Evolutionary conservation across 2,888 invertebrate species (phyloP).

Genomic region (Perizoma flavofasciatum): DNA sequence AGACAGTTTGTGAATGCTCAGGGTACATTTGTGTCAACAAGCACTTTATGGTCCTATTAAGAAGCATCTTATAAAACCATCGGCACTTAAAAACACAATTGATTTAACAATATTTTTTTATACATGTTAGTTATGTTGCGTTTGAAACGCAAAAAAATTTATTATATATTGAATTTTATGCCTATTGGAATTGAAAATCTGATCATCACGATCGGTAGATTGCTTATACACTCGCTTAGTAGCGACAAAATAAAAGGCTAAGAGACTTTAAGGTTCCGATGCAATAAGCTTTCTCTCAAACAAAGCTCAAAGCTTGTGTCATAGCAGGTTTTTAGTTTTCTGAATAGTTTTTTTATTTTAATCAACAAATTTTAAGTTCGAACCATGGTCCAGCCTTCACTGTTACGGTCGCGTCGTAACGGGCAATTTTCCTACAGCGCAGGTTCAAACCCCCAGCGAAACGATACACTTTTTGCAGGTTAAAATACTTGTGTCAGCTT

Average conservation of each 20-base stretch:
- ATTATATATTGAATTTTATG: not conserved
- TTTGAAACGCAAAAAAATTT: conserved; percentile 36
- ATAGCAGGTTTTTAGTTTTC: not conserved
- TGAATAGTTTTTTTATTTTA: no score
- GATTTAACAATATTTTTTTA: not conserved
- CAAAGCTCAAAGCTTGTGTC: conserved; percentile 17
- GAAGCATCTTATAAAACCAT: no score
- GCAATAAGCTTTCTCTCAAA: not conserved
- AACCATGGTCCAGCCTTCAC: no score
- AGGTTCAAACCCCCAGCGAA: conserved; percentile 9
- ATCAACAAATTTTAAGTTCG: no score
- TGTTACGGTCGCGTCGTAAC: no score
- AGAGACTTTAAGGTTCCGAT: no score
- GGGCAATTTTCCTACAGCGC: not conserved
- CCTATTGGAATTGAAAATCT: conserved; percentile 6
- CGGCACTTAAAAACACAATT: no score
- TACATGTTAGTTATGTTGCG: no score
- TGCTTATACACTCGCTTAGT: no score
- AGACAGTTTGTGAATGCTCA: conserved; percentile 50
- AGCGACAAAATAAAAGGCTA: no score
- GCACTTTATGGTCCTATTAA: no score
- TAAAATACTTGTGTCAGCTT: not conserved
- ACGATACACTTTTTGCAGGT: conserved; percentile 8
- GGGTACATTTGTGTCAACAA: conserved; percentile 41
- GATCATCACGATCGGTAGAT: no score